Percentiles rank a stretch among this genome's conserved stretches.
Evolutionary conservation across 2,113 vertebrate species (phyloP).

Genomic region (Apteryx owenii): DNA sequence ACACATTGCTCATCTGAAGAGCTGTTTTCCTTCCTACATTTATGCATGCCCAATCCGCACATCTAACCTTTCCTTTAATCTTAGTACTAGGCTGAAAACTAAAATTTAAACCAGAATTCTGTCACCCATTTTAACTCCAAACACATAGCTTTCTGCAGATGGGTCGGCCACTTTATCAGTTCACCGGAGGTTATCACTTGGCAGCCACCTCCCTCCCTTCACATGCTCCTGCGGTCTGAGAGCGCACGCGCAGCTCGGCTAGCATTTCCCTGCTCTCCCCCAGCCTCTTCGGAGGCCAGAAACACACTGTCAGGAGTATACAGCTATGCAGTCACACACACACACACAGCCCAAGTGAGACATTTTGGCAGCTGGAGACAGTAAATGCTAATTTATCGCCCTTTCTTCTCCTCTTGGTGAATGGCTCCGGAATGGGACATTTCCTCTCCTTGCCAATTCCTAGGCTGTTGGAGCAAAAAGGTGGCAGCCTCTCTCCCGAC

Average conservation of each 20-base stretch:
- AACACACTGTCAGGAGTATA: not conserved
- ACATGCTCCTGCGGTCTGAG: rapidly evolving
- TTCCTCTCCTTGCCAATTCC: not conserved
- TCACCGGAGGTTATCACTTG: not conserved
- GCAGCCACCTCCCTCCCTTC: not conserved
- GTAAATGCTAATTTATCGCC: not conserved
- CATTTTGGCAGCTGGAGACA: not conserved
- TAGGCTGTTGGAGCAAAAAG: not conserved
- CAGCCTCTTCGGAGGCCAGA: not conserved
- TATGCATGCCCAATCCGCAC: not conserved
- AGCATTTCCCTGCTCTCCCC: not conserved
- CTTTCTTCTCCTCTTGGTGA: not conserved
- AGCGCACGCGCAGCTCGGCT: rapidly evolving
- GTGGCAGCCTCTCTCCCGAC: not conserved
- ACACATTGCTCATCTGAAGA: not conserved
- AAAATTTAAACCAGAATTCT: not conserved
- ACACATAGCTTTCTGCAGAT: not conserved
- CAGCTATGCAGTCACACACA: not conserved
- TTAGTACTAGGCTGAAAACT: not conserved
- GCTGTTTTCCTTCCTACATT: not conserved
- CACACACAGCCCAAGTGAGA: not conserved
- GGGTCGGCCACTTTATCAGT: not conserved
- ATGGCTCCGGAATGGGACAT: not conserved
- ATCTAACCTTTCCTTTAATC: not conserved
- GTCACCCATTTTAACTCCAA: not conserved